These are phyloP conservation scores for Loripinus fragilis DNA, from an alignment of 2,888 invertebrate species.

Conservation along the genomic window DNA sequence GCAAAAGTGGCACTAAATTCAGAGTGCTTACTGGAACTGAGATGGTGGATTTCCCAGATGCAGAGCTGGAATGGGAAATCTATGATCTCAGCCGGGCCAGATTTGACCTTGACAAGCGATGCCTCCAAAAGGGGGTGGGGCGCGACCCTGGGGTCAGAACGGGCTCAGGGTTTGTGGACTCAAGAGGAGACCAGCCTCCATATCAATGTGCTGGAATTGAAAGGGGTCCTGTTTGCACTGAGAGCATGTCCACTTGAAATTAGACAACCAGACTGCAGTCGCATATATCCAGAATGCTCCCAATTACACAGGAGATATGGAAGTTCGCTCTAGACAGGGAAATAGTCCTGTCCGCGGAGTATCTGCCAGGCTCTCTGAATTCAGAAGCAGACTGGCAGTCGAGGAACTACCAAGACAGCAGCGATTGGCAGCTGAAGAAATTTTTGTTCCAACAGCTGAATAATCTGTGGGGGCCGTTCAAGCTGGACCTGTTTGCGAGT, in stretches of 20 bases:
- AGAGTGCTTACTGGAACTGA: slow-evolving; percentile 23
- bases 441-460: background rate
- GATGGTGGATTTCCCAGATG: slow-evolving; percentile 29
- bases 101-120: slow-evolving; percentile 29
- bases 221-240: background rate
- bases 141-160: background rate
- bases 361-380: background rate
- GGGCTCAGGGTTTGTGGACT: slow-evolving; percentile 29
- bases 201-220: background rate
- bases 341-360: background rate
- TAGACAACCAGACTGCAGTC: background rate
- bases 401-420: background rate
- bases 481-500: slow-evolving; percentile 17
- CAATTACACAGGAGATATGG: background rate
- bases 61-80: slow-evolving; percentile 29
- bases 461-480: background rate
- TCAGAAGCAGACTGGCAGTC: background rate
- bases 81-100: slow-evolving; percentile 24
- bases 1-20: background rate
- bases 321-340: background rate
- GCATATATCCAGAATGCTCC: background rate
- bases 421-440: background rate
- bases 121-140: slow-evolving; percentile 41
- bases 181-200: background rate
- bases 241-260: background rate